Percentiles rank a stretch among this genome's conserved stretches.
Conservation (phyloP, 64 coral and sea anemone species). For the Hydrozoanthus tunicans region DNA sequence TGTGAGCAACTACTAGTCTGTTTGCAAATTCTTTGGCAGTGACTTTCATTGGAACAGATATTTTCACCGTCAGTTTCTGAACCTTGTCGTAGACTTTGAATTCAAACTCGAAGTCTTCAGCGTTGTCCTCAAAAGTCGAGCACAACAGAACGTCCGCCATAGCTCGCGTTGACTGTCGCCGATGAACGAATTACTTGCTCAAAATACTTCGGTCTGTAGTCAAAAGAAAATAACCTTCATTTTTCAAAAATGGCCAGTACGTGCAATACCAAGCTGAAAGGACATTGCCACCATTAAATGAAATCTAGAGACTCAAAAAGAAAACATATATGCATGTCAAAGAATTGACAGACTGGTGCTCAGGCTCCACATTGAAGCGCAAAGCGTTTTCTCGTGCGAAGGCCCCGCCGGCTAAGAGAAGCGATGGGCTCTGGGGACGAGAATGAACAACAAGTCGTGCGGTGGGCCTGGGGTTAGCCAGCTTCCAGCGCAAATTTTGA, state of each 20-base stretch:
- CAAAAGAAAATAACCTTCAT: background rate
- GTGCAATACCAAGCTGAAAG: too few species aligned
- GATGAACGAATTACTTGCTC: background rate
- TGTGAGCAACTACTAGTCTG: constrained; percentile 42
- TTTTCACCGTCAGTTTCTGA: constrained; percentile 37
- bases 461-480: too few species aligned
- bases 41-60: constrained; percentile 54
- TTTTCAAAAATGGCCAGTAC: background rate
- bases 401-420: too few species aligned
- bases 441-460: too few species aligned
- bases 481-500: too few species aligned
- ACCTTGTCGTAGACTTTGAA: constrained; percentile 35
- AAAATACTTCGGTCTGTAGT: background rate
- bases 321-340: too few species aligned
- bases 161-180: background rate
- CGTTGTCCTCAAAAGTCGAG: constrained; percentile 40
- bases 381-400: too few species aligned
- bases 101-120: constrained; percentile 16
- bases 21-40: constrained; percentile 47
- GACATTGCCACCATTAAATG: too few species aligned
- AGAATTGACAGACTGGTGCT: too few species aligned
- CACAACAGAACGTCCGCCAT: constrained; percentile 36
- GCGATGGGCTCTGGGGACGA: too few species aligned
- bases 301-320: too few species aligned
- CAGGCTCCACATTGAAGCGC: too few species aligned